Conservation (phyloP, 2,797 vertebrate species). For the Sorex maritimensis region DNA sequence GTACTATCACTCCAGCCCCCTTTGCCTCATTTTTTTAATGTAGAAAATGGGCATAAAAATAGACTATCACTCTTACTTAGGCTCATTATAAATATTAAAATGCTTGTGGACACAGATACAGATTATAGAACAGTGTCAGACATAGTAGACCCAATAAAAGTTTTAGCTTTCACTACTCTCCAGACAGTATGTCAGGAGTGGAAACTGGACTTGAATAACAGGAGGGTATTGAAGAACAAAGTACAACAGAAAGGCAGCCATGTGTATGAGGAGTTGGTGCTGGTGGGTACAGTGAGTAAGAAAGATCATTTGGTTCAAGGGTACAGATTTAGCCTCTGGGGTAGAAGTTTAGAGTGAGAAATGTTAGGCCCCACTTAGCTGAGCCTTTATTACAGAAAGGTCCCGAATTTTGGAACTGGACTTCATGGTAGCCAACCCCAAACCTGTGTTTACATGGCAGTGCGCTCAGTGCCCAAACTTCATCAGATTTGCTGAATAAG, state of each 20-base stretch:
- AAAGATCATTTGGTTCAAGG: neutral
- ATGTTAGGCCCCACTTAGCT: neutral
- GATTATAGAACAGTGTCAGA: neutral
- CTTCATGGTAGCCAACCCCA: neutral
- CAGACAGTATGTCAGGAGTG: neutral
- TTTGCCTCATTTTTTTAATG: slow-evolving; percentile 14
- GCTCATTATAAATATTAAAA: slow-evolving; percentile 18
- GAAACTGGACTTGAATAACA: neutral
- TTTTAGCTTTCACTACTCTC: neutral
- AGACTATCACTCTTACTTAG: neutral
- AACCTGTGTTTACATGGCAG: too few species aligned
- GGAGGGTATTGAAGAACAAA: neutral
- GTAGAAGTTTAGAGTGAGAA: neutral
- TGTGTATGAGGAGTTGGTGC: neutral
- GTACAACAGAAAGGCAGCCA: neutral
- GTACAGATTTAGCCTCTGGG: neutral
- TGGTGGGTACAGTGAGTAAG: neutral
- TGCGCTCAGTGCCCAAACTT: neutral
- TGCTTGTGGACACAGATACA: neutral
- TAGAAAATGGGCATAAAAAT: slow-evolving; percentile 4
- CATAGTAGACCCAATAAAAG: neutral
- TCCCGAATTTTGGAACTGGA: neutral
- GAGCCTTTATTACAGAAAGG: neutral
- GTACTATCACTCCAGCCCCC: too few species aligned
- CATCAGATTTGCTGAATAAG: neutral